Percentiles rank a stretch among this genome's conserved stretches.
These are phyloP conservation scores for Azemiops feae DNA, from an alignment of 2,113 vertebrate genomes.

Conservation along the genomic window DNA sequence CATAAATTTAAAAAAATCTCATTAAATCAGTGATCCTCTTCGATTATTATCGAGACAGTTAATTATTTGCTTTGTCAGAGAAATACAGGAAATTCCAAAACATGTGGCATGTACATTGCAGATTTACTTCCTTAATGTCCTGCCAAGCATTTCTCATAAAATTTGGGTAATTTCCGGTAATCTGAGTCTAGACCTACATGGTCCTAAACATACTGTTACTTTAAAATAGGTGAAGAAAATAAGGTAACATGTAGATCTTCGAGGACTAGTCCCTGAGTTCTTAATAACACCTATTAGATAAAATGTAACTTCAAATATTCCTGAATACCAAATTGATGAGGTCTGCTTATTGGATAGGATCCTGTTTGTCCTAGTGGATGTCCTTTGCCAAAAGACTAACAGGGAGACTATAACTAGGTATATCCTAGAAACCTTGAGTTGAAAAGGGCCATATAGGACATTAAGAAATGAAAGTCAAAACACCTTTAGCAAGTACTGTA, in stretches of 20 bases:
- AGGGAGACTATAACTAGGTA: not conserved
- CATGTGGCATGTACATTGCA: not conserved
- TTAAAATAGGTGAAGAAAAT: not conserved
- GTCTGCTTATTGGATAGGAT: not conserved
- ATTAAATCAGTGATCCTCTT: not conserved
- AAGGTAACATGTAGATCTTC: not conserved
- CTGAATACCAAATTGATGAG: not conserved
- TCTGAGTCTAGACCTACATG: not conserved
- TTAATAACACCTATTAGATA: not conserved
- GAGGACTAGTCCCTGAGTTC: not conserved
- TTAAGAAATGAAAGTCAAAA: not conserved
- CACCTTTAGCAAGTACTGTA: not conserved
- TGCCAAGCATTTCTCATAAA: slow-evolving; percentile 34
- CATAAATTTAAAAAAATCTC: not conserved
- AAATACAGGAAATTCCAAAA: slow-evolving; percentile 11
- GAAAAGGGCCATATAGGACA: not conserved
- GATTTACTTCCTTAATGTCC: slow-evolving; percentile 32
- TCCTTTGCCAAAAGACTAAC: not conserved
- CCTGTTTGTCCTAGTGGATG: not conserved
- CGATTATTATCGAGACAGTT: not conserved
- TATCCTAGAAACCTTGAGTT: not conserved
- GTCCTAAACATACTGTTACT: not conserved
- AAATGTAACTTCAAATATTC: not conserved
- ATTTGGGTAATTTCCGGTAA: slow-evolving; percentile 40
- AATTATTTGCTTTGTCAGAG: not conserved